Evolutionary conservation across 2,113 vertebrate species (phyloP).

Genomic region (Pluvialis apricaria): DNA sequence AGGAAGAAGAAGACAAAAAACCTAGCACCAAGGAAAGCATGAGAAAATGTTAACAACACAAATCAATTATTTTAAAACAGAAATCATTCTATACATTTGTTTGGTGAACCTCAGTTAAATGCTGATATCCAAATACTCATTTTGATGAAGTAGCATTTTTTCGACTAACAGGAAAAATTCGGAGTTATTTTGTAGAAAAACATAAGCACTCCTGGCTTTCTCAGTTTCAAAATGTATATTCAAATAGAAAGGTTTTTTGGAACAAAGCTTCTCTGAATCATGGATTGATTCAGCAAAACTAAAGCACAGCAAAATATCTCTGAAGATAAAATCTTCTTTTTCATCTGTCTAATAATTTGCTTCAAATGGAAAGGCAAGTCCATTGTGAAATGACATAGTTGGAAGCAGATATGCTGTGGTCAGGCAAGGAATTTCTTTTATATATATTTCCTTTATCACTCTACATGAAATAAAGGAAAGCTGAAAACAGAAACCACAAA

Average conservation of each 20-base stretch:
- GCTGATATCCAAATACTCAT: neutral
- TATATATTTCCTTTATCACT: neutral
- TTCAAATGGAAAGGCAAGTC: neutral
- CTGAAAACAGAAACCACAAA: neutral
- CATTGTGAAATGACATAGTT: neutral
- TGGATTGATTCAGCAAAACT: neutral
- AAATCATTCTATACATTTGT: neutral
- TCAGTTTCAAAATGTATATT: neutral
- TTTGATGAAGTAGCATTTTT: neutral
- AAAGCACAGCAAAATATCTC: neutral
- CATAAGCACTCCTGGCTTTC: accelerated
- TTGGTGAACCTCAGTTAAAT: neutral
- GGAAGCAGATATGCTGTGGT: neutral
- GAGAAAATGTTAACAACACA: neutral
- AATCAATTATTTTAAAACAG: neutral
- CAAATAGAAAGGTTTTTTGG: neutral
- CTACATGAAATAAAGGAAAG: neutral
- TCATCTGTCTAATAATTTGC: neutral
- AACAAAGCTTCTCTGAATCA: neutral
- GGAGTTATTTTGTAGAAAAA: neutral
- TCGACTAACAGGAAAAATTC: neutral
- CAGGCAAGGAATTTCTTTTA: neutral
- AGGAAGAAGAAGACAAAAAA: neutral
- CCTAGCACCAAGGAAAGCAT: neutral
- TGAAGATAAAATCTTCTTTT: neutral